Evolutionary conservation across 2,797 vertebrate genomes (phyloP), one percentile per base, ranked within the genome.

Genomic region (Merluccius polli): DNA sequence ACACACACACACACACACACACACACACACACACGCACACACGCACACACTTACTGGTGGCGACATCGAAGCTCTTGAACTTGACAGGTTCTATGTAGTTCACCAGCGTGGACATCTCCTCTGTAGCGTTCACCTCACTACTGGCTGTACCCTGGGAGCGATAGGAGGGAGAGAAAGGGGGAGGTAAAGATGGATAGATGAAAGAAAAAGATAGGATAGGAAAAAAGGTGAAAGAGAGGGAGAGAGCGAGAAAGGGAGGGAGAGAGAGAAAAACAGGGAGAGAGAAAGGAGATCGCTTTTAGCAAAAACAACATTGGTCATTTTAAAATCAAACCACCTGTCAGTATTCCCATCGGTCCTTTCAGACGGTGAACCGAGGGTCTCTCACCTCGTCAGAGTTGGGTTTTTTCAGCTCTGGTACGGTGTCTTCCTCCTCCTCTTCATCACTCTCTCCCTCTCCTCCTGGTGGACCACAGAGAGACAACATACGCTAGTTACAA

Each of bases 41-140:
- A 73, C 67, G 72, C 21, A 12, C 73, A 71, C 67, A 95, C 96
- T 95, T 86, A 98, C 96, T 95, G 75, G 82, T 78, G 72, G 96
- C 95, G 31, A 89, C 88, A 33, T 95, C 94, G 1, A 98, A 98
- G 82, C 87, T 94, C 86, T 97, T 97, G 89, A 98, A 98, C 85
- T 98, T 98, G 86, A 98, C 96, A 0, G 96, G 96, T 80, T 98
- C 95, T 0, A 96, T 92, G 84, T 98, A 97, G 89, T 96, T 98
- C 84, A 97, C 96, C 0, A 98, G 91, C 0, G 91, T 97, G 0
- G 96, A 98, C 96, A 98, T 97, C 88, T 96, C 96, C 88, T 97
- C 96, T 0, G 96, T 97, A 81, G 96, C 96, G 0, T 94, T 95
- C 29, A 94, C 95, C 85, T 98, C 96, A 30, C 94, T 96, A 90